A percentile compares a stretch with the other conserved stretches of the same genome.
These are phyloP conservation scores for Cephalotes varians DNA, from an alignment of 2,888 invertebrate species.

Conservation along the genomic window DNA sequence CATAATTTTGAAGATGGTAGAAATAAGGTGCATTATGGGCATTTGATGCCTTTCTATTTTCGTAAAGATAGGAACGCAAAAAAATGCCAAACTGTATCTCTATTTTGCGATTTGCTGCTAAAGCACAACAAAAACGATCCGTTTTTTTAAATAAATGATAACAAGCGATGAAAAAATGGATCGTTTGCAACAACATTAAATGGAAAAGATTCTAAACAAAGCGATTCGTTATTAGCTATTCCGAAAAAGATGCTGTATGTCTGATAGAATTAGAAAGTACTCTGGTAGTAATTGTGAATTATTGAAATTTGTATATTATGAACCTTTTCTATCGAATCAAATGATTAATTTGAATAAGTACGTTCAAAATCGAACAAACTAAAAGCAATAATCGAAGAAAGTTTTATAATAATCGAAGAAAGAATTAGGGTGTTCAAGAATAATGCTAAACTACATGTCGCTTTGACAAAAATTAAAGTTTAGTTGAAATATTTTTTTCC, in stretches of 20 bases:
- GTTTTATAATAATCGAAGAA: too few species aligned
- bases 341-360: neutral
- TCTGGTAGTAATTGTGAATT: neutral
- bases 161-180: neutral
- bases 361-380: neutral
- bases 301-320: neutral
- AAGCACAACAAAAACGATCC: neutral
- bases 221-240: neutral
- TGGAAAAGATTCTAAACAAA: neutral
- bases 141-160: neutral
- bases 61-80: neutral
- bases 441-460: neutral
- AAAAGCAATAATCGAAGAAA: neutral
- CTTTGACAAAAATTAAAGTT: neutral
- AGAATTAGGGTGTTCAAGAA: neutral
- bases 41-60: neutral
- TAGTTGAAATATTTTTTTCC: neutral
- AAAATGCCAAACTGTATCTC: neutral
- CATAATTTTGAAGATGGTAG: neutral
- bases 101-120: neutral
- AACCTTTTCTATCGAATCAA: neutral
- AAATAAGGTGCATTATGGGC: neutral
- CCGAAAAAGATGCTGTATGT: neutral
- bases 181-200: neutral
- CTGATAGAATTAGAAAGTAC: neutral